Evolutionary conservation across 2,113 vertebrate genomes (phyloP).

Genomic region (Alexandromys fortis): DNA sequence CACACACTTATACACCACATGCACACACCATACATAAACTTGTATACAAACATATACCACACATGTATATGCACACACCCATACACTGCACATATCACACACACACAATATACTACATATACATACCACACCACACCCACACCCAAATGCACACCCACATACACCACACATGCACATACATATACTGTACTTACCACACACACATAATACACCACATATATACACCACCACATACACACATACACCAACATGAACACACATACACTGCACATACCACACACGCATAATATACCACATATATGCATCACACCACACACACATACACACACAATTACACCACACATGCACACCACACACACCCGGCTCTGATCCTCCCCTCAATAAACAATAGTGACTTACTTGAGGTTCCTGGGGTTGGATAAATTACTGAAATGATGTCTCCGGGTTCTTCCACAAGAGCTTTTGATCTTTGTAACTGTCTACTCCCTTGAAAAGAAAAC

Average conservation of each 20-base stretch:
- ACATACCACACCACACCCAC: background rate
- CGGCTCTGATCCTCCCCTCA: background rate
- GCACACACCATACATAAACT: background rate
- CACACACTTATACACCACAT: background rate
- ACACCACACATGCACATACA: background rate
- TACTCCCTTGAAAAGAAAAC: constrained; percentile 54
- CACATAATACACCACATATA: background rate
- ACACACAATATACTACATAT: background rate
- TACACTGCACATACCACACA: background rate
- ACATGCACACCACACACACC: background rate
- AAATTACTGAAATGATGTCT: rapidly evolving
- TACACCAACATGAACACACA: background rate
- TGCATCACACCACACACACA: no score
- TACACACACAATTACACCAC: no score
- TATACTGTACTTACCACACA: background rate
- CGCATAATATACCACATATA: no score
- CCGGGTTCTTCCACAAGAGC: no score
- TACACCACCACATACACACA: background rate
- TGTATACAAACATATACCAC: background rate
- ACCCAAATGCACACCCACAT: background rate
- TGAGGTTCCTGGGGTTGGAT: rapidly evolving
- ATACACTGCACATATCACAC: background rate
- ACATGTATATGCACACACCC: background rate
- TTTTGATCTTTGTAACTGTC: no score
- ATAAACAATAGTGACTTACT: background rate